A percentile compares a stretch with the other conserved stretches of the same genome.
Conservation (phyloP, 2,113 vertebrate genomes). For the Planiliza haematocheilus region DNA sequence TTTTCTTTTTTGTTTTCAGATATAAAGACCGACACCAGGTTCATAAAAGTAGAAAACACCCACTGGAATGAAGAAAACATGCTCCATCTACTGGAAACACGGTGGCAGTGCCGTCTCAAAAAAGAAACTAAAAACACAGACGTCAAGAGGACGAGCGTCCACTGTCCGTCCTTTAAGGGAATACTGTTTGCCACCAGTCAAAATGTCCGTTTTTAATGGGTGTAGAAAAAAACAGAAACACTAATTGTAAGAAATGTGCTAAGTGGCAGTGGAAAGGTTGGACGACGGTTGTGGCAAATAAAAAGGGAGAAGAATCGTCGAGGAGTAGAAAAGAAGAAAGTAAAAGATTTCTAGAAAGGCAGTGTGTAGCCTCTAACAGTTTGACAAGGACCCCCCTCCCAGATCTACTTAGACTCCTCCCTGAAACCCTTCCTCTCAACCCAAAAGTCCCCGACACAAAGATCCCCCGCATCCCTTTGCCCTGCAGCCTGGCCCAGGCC, state of each 20-base stretch:
- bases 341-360: conserved; percentile 73
- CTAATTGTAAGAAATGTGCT: conserved; percentile 50
- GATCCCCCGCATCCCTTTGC: conserved; percentile 50
- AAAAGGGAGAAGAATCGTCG: conserved; percentile 43
- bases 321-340: conserved; percentile 68
- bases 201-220: conserved; percentile 21
- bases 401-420: background rate
- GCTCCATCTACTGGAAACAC: conserved; percentile 58
- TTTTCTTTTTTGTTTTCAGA: conserved; percentile 7
- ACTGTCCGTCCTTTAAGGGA: conserved; percentile 21
- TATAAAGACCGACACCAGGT: conserved; percentile 51
- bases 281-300: conserved; percentile 40
- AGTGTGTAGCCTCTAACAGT: conserved; percentile 80
- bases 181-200: conserved; percentile 40
- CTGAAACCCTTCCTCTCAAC: background rate
- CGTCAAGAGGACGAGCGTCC: background rate
- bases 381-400: conserved; percentile 55
- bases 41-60: conserved; percentile 67
- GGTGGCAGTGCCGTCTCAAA: conserved; percentile 39
- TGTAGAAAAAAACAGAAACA: background rate
- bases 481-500: conserved; percentile 62
- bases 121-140: conserved; percentile 12
- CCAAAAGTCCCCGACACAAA: conserved; percentile 40
- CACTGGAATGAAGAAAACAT: conserved; percentile 39
- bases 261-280: conserved; percentile 65